These are phyloP conservation scores for Caranx melampygus DNA, from an alignment of 2,113 vertebrate genomes.

Conservation along the genomic window DNA sequence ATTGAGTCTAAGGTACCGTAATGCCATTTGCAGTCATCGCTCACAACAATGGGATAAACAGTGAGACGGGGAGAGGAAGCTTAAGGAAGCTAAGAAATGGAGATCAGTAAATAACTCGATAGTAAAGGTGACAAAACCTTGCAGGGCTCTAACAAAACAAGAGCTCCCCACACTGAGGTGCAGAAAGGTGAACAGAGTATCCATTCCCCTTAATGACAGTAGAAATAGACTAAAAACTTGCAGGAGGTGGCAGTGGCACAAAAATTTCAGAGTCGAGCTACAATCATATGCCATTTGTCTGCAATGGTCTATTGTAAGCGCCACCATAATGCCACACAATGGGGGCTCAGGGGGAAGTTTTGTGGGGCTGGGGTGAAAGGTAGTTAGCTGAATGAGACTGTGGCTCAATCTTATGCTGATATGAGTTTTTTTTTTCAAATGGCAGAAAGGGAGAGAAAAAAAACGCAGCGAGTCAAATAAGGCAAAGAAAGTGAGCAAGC, in stretches of 20 bases:
- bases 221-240: neutral
- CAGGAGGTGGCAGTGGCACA: neutral
- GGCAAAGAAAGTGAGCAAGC: constrained; percentile 3
- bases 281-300: constrained; percentile 37
- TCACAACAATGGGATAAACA: neutral
- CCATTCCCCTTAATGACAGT: constrained; percentile 10
- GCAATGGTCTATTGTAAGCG: neutral
- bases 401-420: neutral
- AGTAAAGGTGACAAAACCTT: neutral
- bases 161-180: neutral
- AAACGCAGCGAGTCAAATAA: neutral
- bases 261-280: constrained; percentile 13
- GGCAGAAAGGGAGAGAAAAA: neutral
- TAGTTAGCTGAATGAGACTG: constrained; percentile 1
- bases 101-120: constrained; percentile 21
- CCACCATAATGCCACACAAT: constrained; percentile 4
- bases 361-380: constrained; percentile 12
- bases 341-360: neutral
- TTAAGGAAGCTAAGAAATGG: constrained; percentile 13
- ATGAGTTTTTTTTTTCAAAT: neutral
- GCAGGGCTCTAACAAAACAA: neutral
- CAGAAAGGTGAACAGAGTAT: neutral
- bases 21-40: constrained; percentile 32
- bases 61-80: neutral
- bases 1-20: constrained; percentile 24